These are phyloP conservation scores for Coenonympha glycerion DNA, from an alignment of 2,888 invertebrate species.

Conservation along the genomic window DNA sequence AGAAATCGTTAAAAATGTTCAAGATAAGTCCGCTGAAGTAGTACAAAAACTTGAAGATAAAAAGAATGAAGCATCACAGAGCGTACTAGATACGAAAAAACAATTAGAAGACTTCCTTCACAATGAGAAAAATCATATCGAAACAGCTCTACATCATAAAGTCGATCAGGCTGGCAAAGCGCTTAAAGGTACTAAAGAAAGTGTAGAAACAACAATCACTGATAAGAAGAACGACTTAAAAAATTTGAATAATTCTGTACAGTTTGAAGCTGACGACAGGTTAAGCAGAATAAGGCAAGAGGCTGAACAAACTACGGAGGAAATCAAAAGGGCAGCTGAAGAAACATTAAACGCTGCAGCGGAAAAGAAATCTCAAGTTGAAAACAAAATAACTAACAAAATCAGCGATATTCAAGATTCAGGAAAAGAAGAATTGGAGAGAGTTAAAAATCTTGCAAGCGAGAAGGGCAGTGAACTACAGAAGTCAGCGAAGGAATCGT, in stretches of 20 bases:
- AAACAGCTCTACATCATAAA: slow-evolving; percentile 30
- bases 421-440: slow-evolving; percentile 44
- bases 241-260: slow-evolving; percentile 35
- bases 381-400: slow-evolving; percentile 43
- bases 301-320: slow-evolving; percentile 62
- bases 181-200: slow-evolving; percentile 29
- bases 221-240: slow-evolving; percentile 31
- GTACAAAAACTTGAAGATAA: slow-evolving; percentile 35
- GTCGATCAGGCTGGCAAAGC: slow-evolving; percentile 27
- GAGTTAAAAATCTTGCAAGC: slow-evolving; percentile 41
- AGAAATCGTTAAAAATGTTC: slow-evolving; percentile 13
- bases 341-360: slow-evolving; percentile 54
- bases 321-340: slow-evolving; percentile 63
- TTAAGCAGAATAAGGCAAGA: slow-evolving; percentile 62
- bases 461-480: slow-evolving; percentile 45
- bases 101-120: slow-evolving; percentile 37
- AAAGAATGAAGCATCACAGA: slow-evolving; percentile 27
- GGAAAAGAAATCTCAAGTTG: slow-evolving; percentile 49
- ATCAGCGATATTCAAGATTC: slow-evolving; percentile 37
- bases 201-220: slow-evolving; percentile 28
- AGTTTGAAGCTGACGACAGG: slow-evolving; percentile 43
- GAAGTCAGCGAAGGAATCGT: slow-evolving; percentile 53
- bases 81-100: slow-evolving; percentile 33
- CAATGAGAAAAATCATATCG: slow-evolving; percentile 37
- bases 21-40: slow-evolving; percentile 28